A percentile compares a stretch with the other conserved stretches of the same genome.
Conservation (phyloP, 2,113 vertebrate species). For the Mesoclemmys tuberculata region DNA sequence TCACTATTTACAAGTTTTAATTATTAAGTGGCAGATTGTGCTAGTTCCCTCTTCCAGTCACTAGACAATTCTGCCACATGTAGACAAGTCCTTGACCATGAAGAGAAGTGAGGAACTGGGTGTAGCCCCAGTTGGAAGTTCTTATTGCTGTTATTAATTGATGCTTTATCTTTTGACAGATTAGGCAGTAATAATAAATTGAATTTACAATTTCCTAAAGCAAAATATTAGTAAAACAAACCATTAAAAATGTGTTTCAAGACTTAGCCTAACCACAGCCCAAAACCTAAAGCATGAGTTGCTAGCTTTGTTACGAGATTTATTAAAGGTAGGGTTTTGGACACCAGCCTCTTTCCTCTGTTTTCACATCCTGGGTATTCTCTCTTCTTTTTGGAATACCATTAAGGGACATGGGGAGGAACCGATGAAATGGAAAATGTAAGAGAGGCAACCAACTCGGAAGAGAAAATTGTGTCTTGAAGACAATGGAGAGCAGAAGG, state of each 20-base stretch:
- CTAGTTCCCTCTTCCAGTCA: not conserved
- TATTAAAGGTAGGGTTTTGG: not conserved
- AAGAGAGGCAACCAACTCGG: not conserved
- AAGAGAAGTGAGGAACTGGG: not conserved
- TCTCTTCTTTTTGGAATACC: not conserved
- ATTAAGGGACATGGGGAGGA: not conserved
- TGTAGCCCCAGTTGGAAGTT: not conserved
- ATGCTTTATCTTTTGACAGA: not conserved
- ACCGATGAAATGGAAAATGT: rapidly evolving
- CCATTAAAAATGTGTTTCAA: not conserved
- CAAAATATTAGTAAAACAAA: not conserved
- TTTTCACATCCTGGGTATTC: not conserved
- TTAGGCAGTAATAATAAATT: not conserved
- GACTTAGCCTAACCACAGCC: not conserved
- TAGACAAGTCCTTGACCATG: rapidly evolving
- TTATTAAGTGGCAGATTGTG: not conserved
- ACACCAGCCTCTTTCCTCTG: not conserved
- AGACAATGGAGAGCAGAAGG: not conserved
- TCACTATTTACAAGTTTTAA: not conserved
- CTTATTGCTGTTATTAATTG: not conserved
- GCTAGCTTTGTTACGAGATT: not conserved
- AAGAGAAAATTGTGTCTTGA: not conserved
- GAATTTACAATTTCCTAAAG: not conserved
- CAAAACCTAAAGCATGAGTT: not conserved
- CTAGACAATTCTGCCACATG: not conserved